phyloP scores from a whole-genome alignment of 2,797 vertebrate species.

The Meriones psammophilus region DNA sequence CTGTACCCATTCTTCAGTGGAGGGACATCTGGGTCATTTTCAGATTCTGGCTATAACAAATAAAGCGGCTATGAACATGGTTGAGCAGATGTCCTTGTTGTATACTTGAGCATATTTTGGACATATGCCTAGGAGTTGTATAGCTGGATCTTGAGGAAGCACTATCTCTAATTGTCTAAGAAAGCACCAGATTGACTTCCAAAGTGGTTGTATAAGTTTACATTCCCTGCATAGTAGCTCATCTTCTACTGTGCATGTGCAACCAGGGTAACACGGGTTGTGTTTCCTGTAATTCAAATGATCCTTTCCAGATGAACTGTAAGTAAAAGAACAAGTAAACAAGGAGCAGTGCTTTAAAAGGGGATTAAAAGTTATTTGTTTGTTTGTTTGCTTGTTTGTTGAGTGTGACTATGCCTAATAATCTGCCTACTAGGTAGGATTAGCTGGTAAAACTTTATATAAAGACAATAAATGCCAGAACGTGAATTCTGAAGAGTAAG shows the following conservation, averaged over 20 bases:
- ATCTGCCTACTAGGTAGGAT: background rate
- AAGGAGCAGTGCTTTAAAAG: background rate
- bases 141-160: too few relatives aligned
- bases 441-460: background rate
- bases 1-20: too few relatives aligned
- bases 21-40: too few relatives aligned
- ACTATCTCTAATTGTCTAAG: too few relatives aligned
- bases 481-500: background rate
- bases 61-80: too few relatives aligned
- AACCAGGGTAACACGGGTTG: background rate
- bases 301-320: background rate
- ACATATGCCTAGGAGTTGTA: too few relatives aligned
- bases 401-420: background rate
- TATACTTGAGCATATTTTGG: too few relatives aligned
- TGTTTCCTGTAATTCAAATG: background rate
- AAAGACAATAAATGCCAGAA: background rate
- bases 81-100: too few relatives aligned
- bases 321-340: background rate
- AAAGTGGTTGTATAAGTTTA: too few relatives aligned
- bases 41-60: too few relatives aligned
- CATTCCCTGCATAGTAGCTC: background rate
- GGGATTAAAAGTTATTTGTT: background rate
- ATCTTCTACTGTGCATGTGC: background rate
- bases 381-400: background rate
- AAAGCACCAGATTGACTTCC: too few relatives aligned